A percentile compares a stretch with the other conserved stretches of the same genome.
These are phyloP conservation scores for Drosophila pandora DNA, from an alignment of 1,140 invertebrate species.

Conservation along the genomic window DNA sequence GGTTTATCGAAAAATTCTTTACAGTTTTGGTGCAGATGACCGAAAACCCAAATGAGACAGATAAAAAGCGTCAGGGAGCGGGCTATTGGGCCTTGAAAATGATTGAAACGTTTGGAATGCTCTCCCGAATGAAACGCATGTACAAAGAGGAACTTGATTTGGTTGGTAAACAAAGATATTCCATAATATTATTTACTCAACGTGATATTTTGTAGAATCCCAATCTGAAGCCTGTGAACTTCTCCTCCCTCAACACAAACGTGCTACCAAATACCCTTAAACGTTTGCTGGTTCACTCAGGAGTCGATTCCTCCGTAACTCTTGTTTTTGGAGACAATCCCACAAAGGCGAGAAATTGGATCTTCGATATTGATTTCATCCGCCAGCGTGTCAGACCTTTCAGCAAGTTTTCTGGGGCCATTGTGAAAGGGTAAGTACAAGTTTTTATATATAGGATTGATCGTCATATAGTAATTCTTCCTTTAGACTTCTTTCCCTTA, in stretches of 20 bases:
- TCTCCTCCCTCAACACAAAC: conserved; percentile 50
- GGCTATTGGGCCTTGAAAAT: conserved; percentile 76
- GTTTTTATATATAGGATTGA: neutral
- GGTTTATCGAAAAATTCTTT: conserved; percentile 71
- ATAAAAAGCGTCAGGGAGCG: conserved; percentile 47
- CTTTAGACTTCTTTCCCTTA: conserved; percentile 55
- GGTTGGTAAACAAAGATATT: conserved; percentile 24
- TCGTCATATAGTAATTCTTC: neutral
- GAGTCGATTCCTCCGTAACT: conserved; percentile 56
- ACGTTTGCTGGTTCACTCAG: conserved; percentile 58
- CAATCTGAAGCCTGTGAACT: conserved; percentile 50
- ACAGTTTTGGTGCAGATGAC: conserved; percentile 54
- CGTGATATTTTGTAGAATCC: conserved; percentile 45
- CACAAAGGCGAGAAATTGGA: conserved; percentile 61
- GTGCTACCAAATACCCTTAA: conserved; percentile 52
- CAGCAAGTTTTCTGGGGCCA: conserved; percentile 50
- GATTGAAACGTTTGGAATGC: conserved; percentile 59
- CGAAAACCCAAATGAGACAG: conserved; percentile 50
- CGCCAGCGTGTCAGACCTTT: conserved; percentile 41
- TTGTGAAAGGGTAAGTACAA: conserved; percentile 54
- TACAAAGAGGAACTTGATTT: conserved; percentile 72
- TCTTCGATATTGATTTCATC: conserved; percentile 66
- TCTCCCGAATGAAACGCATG: conserved; percentile 73
- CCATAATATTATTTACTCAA: neutral
- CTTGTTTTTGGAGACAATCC: conserved; percentile 68